These are phyloP conservation scores for Hirudo medicinalis DNA, from an alignment of 1,140 invertebrate species.

Conservation along the genomic window DNA sequence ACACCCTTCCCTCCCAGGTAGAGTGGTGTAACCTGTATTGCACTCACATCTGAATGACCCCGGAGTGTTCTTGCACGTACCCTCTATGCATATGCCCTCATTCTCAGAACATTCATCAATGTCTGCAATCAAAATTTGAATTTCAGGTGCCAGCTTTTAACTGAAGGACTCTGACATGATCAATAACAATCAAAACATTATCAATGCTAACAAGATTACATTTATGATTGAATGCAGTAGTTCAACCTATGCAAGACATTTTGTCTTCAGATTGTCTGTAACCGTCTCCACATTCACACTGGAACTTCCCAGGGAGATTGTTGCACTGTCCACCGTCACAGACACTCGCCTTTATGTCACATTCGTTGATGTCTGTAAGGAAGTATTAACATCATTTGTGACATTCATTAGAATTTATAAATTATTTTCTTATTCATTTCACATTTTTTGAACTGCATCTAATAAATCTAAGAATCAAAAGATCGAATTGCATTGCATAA, in stretches of 20 bases:
- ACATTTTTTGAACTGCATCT: too few species aligned
- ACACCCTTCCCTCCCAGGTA: slow-evolving; percentile 36
- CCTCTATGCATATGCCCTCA: slow-evolving; percentile 54
- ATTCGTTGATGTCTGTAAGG: slow-evolving; percentile 54
- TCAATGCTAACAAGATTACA: background rate
- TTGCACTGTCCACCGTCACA: slow-evolving; percentile 70
- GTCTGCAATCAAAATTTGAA: slow-evolving; percentile 38
- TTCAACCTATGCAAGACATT: slow-evolving; percentile 53
- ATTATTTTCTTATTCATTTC: too few species aligned
- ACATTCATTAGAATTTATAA: too few species aligned
- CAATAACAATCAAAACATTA: too few species aligned
- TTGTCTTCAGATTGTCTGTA: slow-evolving; percentile 55
- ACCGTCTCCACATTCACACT: slow-evolving; percentile 62
- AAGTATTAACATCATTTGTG: background rate
- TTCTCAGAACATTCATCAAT: slow-evolving; percentile 52
- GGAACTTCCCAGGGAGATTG: slow-evolving; percentile 61
- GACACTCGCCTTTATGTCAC: slow-evolving; percentile 58
- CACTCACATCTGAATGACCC: slow-evolving; percentile 69
- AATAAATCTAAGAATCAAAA: too few species aligned
- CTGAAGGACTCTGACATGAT: too few species aligned
- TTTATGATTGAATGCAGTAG: background rate
- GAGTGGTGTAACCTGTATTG: slow-evolving; percentile 56
- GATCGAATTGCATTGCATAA: too few species aligned
- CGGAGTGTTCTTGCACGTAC: slow-evolving; percentile 66
- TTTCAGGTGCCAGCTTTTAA: background rate